Base-by-base conservation (phyloP, 1,140 invertebrate genomes). In the Drosophila busckii region DNA sequence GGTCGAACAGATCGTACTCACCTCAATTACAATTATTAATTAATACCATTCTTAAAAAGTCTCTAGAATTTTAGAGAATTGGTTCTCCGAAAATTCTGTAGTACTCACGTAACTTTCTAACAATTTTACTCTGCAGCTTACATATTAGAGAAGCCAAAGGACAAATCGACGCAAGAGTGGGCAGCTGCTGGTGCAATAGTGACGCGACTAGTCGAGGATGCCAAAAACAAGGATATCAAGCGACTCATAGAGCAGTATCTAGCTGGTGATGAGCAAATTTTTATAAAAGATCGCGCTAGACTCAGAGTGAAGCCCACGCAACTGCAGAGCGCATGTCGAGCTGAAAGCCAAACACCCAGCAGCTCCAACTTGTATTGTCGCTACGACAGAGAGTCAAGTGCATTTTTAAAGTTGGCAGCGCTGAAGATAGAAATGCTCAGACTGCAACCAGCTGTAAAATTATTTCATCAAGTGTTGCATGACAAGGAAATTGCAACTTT, bases 391-490 rank as follows among this genome's bases (percentile, higher is more conserved):
- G 9, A 58, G 4, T 56, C 52, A 0, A n/a, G n/a, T n/a, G 37
- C 17, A 1, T 73, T 63, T 4, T 25, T 56, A 0, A 34, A 12
- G 4, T n/a, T 73, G 8, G 69, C 69, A 3, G 69, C 69, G 1
- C 20, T 73, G 1, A 73, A 73, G 12, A 3, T 54, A 25, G 69
- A 73, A 20, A 28, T 40, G 0, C 15, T 73, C 1, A 53, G 17
- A 12, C 0, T 23, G 4, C 5, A 67, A 4, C 69, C 69, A 1
- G 6, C 29, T 16, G 48, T 73, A 17, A 3, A 49, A 10, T 42
- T 68, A 0, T 58, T 37, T 8, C 70, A 68, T 7, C 40, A 73
- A 2, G 52, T 73, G 1, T 28, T 73, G 3, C 31, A 54, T 9
- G 37, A 73, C 2, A 40, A 20, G 1, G 69, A 73, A 19, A 49